Evolutionary conservation across 2,888 invertebrate species (phyloP), one percentile per base, ranked within the genome.

Genomic region (Rhopalosiphum nymphaeae): DNA sequence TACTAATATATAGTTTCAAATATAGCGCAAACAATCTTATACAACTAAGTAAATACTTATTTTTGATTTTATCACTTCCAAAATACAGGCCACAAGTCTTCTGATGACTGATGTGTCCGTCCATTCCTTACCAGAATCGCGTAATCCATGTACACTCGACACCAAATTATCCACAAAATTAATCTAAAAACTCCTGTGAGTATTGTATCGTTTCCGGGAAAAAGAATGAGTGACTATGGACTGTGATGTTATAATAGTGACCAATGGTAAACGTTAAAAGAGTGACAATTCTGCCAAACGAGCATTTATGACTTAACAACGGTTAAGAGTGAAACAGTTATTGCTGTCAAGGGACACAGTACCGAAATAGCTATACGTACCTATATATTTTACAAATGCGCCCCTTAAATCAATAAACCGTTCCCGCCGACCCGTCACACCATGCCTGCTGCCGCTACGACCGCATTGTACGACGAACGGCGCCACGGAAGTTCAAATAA

Each of bases 351-450:
- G 90, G 90, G 93, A 67, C 89, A 67, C 94, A 92, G 92, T 57
- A 92, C 92, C 94, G 57, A 93, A 61, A 89, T 78, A 93, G 92
- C 94, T 57, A 91, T 94, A 56, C 42, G n/a, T 57, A 93, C 36
- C 78, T 42, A 78, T 42, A 78, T 36, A 78, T 78, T 78, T 36
- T 78, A 78, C 78, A 78, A 78, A 44, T 25, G 91, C 90, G 49
- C 53, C 91, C 88, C 89, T 89, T 91, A 94, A 94, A 94, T 94
- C 94, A 94, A 94, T 94, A 94, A 67, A 91, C 93, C 84, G 57
- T 90, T 84, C 11, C 44, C 86, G 86, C 42, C 90, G 26, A 84
- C 89, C 57, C 46, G 85, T 78, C 92, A 67, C 29, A 56, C 93
- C 84, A 44, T 44, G 36, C 36, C 89, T 44, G 85, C 56, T 57